Percentiles rank a stretch among this genome's conserved stretches.
Evolutionary conservation across 2,888 invertebrate genomes (phyloP).

Genomic region (Aphidius colemani): DNA sequence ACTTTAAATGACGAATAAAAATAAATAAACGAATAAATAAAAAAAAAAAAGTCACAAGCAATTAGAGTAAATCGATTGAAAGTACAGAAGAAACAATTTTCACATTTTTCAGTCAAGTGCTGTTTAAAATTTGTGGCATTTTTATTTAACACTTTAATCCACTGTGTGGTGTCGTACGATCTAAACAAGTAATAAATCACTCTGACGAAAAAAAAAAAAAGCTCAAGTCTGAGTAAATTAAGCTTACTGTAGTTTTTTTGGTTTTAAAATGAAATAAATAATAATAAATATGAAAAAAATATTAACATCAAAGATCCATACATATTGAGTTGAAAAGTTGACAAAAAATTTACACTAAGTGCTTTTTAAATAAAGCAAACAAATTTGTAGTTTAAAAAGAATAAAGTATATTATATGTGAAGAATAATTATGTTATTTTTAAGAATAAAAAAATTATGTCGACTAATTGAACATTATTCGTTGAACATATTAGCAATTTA

Average conservation of each 20-base stretch:
- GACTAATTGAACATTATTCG: too few relatives aligned
- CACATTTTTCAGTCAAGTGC: slow-evolving; percentile 25
- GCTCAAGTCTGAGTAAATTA: too few relatives aligned
- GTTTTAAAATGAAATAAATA: slow-evolving; percentile 5
- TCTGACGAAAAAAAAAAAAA: slow-evolving; percentile 2
- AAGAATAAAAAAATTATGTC: too few relatives aligned
- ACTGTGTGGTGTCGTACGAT: slow-evolving; percentile 42
- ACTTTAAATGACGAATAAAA: slow-evolving; percentile 7
- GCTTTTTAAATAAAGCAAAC: slow-evolving; percentile 1
- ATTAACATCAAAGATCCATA: too few relatives aligned
- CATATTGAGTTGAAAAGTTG: not conserved
- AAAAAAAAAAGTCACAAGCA: slow-evolving; percentile 28
- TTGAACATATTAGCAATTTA: too few relatives aligned
- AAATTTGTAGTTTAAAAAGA: not conserved
- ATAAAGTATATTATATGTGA: too few relatives aligned
- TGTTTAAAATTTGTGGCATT: slow-evolving; percentile 32
- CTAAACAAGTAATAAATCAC: slow-evolving; percentile 54
- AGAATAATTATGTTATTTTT: too few relatives aligned
- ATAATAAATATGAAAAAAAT: not conserved
- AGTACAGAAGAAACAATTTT: slow-evolving; percentile 39
- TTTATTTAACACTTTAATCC: slow-evolving; percentile 48
- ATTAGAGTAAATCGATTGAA: slow-evolving; percentile 38
- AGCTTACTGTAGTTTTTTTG: slow-evolving; percentile 9
- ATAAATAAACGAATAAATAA: not conserved
- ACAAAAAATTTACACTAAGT: slow-evolving; percentile 1